Conservation (phyloP, 2,797 vertebrate species). For the Rhodeus uyekii region DNA sequence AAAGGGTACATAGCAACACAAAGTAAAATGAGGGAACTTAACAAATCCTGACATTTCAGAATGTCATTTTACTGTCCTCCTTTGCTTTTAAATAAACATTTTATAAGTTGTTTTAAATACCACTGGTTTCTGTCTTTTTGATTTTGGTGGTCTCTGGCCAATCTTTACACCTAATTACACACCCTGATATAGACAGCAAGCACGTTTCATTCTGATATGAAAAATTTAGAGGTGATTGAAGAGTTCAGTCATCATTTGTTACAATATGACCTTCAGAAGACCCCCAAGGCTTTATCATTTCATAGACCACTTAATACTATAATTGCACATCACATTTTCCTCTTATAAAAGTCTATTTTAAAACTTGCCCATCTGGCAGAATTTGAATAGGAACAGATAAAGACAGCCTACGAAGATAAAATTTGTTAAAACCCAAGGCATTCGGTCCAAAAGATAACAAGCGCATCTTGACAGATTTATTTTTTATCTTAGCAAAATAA, state of each 20-base stretch:
- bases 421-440: conserved; percentile 65
- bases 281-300: conserved; percentile 62
- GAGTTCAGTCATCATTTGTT: conserved; percentile 31
- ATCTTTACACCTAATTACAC: conserved; percentile 40
- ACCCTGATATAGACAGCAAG: conserved; percentile 20
- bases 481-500: conserved; percentile 63
- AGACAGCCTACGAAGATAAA: conserved; percentile 62
- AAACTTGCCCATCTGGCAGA: conserved; percentile 71
- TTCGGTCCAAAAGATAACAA: conserved; percentile 67
- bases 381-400: conserved; percentile 77
- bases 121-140: not conserved
- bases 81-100: too few relatives aligned
- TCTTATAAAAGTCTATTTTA: conserved; percentile 62
- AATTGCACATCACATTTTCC: conserved; percentile 63
- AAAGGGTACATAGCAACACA: not conserved
- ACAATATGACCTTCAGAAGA: conserved; percentile 45
- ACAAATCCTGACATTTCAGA: not conserved
- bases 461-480: conserved; percentile 55
- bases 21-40: not conserved
- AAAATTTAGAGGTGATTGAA: conserved; percentile 40
- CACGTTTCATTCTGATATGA: conserved; percentile 32
- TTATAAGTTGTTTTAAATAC: too few relatives aligned
- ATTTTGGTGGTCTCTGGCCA: not conserved
- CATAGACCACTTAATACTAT: conserved; percentile 57
- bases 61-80: not conserved